Conservation (phyloP, 2,797 vertebrate species). For the Novumbra hubbsi region DNA sequence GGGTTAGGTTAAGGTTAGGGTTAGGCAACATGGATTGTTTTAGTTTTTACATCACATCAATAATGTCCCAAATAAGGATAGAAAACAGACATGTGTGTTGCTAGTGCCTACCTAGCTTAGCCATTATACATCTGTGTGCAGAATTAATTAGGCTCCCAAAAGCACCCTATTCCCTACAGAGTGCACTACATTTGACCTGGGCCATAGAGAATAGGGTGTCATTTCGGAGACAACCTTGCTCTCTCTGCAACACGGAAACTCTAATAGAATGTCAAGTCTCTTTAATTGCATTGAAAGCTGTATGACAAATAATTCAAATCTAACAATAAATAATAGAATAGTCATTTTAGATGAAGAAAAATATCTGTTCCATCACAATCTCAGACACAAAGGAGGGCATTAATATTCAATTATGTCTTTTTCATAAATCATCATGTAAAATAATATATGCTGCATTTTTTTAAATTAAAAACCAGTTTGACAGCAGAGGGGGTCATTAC, state of each 20-base stretch:
- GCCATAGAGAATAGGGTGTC: not conserved
- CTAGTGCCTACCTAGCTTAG: no score
- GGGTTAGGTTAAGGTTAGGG: no score
- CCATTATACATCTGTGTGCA: no score
- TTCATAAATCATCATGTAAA: not conserved
- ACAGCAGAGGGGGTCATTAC: not conserved
- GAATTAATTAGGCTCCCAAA: no score
- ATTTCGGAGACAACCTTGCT: not conserved
- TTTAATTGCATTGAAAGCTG: not conserved
- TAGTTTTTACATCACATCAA: no score
- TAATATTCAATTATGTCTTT: not conserved
- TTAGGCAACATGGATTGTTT: no score
- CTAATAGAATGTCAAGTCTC: slow-evolving; percentile 2
- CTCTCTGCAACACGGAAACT: not conserved
- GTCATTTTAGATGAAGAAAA: not conserved
- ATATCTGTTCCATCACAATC: no score
- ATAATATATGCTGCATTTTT: not conserved
- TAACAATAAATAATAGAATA: not conserved
- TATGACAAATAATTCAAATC: not conserved
- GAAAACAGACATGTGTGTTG: no score
- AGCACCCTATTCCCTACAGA: not conserved
- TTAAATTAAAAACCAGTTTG: not conserved
- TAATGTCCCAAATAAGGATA: no score
- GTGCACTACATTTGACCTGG: no score
- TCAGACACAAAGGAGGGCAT: not conserved